Evolutionary conservation across 2,888 invertebrate genomes (phyloP), one percentile per base, ranked within the genome.

Genomic region (Drosophila cyrtoloma): DNA sequence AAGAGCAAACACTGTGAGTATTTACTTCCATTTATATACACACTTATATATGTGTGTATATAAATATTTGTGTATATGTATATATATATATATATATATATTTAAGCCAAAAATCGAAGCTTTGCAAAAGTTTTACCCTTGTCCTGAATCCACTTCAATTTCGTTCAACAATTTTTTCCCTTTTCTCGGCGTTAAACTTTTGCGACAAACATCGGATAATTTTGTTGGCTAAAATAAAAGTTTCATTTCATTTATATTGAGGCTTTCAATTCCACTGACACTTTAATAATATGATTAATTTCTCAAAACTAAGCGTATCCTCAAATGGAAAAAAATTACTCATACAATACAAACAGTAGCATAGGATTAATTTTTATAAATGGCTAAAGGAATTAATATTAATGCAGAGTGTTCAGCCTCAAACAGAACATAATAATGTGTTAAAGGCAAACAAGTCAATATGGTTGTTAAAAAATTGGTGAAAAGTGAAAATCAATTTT

Each of bases 1-100:
- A 93, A 93, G 84, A 93, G 93, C 83, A 93, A 93, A 91, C 93
- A 93, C 83, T 93, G 93, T 93, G 81, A 93, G 93, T 93, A 92
- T 63, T 82, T 59, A 35, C 56, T 42, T 53, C 28, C 60, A 57
- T 72, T 44, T 47, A 59, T 39, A 19, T 26, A 35, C 16, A 26
- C 3, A 47, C 50, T 26, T 19, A 37, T 22, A 37, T n/a, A 55
- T 19, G 28, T 33, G 47, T 52, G 30, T 28, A 55, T 47, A 51
- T 42, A 35, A 19, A 44, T 22, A 44, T 44, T 12, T 44, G 6
- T 44, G 12, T 53, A 16, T 53, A 50, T 67, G 47, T 51, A n/a
- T 26, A 55, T 39, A 42, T 42, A 50, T 32, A 58, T 51, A 22
- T 33, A 33, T 35, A 28, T 57, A 44, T 75, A 52, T 62, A 30